Percentiles rank a stretch among this genome's conserved stretches.
phyloP scores from a whole-genome alignment of 2,113 vertebrate genomes.

The Furnarius figulus region DNA sequence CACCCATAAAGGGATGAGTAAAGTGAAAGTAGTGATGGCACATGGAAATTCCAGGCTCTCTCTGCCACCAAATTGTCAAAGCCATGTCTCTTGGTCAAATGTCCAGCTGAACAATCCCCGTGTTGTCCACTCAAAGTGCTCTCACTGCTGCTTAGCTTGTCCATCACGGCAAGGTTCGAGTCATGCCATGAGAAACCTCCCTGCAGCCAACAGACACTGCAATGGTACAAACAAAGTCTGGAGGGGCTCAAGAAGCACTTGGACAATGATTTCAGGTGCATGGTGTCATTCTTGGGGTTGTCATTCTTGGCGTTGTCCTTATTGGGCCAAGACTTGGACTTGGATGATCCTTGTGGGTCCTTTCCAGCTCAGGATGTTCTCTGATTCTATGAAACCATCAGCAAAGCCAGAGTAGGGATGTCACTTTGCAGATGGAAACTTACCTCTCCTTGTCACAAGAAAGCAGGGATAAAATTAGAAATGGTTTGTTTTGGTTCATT shows the following conservation, averaged over 20 bases:
- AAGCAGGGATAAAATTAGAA: neutral
- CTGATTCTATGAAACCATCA: neutral
- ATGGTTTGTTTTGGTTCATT: neutral
- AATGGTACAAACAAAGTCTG: neutral
- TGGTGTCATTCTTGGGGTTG: neutral
- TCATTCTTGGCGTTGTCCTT: neutral
- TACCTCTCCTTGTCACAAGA: neutral
- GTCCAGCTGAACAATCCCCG: neutral
- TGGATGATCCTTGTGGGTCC: rapidly evolving
- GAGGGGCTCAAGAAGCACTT: neutral
- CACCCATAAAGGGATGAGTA: neutral
- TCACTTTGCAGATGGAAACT: neutral
- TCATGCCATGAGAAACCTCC: neutral
- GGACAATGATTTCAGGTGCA: neutral
- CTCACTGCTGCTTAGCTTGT: rapidly evolving
- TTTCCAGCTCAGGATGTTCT: neutral
- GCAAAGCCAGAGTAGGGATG: neutral
- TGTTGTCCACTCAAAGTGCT: neutral
- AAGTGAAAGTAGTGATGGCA: neutral
- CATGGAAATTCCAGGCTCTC: rapidly evolving
- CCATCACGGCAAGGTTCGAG: neutral
- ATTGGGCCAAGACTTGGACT: neutral
- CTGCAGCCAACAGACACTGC: neutral
- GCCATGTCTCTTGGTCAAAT: rapidly evolving
- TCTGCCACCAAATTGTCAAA: neutral